phyloP scores from a whole-genome alignment of 2,888 invertebrate genomes.

The Leucophenga montana region DNA sequence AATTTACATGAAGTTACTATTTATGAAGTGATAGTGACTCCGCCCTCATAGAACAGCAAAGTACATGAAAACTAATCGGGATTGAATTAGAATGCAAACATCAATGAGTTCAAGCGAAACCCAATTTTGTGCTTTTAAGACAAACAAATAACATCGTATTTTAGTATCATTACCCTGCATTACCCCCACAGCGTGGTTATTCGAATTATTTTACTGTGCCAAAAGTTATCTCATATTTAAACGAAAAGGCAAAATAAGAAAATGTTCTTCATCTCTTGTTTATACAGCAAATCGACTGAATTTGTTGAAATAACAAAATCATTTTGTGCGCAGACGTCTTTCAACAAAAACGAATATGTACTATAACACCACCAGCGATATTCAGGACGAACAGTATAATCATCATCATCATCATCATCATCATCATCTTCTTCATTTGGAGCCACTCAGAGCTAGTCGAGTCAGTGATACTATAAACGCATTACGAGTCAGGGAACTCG shows the following conservation, averaged over 20 bases:
- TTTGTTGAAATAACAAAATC: conserved; percentile 66
- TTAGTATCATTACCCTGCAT: too few species aligned
- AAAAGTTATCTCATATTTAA: conserved; percentile 13
- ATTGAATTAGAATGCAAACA: too few species aligned
- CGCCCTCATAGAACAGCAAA: too few species aligned
- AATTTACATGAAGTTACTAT: too few species aligned
- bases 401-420: background rate
- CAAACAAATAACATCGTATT: background rate
- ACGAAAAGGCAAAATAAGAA: conserved; percentile 8
- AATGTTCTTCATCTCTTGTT: conserved; percentile 44
- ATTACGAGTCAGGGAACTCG: conserved; percentile 38
- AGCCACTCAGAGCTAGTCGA: background rate
- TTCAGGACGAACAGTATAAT: background rate
- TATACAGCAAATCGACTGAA: conserved; percentile 70
- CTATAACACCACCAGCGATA: background rate
- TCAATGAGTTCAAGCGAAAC: background rate
- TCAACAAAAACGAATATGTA: background rate
- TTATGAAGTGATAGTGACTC: background rate
- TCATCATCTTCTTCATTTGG: background rate
- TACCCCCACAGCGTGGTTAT: background rate
- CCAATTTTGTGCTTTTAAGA: background rate
- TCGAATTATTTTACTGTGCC: conserved; percentile 21
- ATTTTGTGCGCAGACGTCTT: conserved; percentile 13
- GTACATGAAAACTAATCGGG: background rate
- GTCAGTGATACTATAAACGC: conserved; percentile 57